Conservation (phyloP, 1,140 invertebrate species). For the Drosophila ogumai region DNA sequence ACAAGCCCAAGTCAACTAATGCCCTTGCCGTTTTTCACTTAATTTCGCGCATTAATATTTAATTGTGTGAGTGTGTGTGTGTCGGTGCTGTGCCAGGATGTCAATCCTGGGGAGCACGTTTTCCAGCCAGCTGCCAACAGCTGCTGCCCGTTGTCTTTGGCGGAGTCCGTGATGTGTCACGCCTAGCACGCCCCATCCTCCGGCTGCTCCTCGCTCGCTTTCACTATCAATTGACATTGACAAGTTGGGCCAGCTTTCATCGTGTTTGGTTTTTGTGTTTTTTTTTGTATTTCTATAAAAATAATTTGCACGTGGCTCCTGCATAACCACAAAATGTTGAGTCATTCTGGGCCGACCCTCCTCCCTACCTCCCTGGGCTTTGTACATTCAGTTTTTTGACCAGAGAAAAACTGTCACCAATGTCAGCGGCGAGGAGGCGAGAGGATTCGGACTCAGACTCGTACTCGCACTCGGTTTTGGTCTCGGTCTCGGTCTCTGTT, state of each 20-base stretch:
- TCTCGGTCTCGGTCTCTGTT: neutral
- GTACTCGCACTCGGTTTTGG: neutral
- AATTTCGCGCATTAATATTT: slow-evolving; percentile 80
- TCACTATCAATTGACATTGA: slow-evolving; percentile 78
- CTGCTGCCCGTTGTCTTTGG: slow-evolving; percentile 43
- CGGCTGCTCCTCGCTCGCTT: slow-evolving; percentile 20
- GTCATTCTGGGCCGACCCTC: slow-evolving; percentile 43
- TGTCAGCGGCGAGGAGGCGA: slow-evolving; percentile 42
- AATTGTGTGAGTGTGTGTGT: slow-evolving; percentile 54
- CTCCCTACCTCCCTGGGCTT: slow-evolving; percentile 19
- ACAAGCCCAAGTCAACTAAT: slow-evolving; percentile 39
- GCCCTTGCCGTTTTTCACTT: slow-evolving; percentile 68
- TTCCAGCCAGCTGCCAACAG: slow-evolving; percentile 67
- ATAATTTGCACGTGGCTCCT: slow-evolving; percentile 71
- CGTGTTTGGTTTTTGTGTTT: slow-evolving; percentile 15
- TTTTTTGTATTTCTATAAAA: slow-evolving; percentile 47
- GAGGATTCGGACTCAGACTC: neutral
- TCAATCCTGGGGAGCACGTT: slow-evolving; percentile 53
- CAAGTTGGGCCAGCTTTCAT: slow-evolving; percentile 45
- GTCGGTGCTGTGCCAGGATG: slow-evolving; percentile 21
- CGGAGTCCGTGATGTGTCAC: slow-evolving; percentile 42
- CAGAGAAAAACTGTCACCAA: slow-evolving; percentile 69
- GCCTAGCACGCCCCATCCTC: slow-evolving; percentile 7
- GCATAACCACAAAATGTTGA: slow-evolving; percentile 82
- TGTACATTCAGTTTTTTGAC: slow-evolving; percentile 63